phyloP scores from a whole-genome alignment of 2,113 vertebrate genomes.

The Neomonachus schauinslandi region DNA sequence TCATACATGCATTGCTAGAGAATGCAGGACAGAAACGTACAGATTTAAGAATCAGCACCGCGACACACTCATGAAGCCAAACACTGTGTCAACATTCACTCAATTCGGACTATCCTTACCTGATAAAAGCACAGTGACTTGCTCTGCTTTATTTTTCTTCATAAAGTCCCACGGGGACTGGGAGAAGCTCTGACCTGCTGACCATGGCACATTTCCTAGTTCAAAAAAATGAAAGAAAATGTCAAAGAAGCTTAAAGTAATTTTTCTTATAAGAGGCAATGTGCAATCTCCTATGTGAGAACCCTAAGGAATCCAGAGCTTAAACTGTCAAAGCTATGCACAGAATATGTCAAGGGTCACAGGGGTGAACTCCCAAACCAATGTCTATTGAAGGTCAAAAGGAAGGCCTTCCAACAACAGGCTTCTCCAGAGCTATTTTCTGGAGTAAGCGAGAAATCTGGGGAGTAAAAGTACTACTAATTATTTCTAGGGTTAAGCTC shows the following conservation, averaged over 20 bases:
- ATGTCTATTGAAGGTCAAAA: background rate
- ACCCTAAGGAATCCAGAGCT: background rate
- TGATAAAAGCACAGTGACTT: conserved; percentile 88
- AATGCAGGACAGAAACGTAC: background rate
- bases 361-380: background rate
- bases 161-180: conserved; percentile 94
- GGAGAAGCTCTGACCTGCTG: conserved; percentile 89
- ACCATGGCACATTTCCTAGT: conserved; percentile 92
- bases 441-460: background rate
- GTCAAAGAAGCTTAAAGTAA: background rate
- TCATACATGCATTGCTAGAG: fast-evolving
- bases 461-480: background rate
- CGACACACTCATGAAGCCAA: background rate
- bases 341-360: background rate
- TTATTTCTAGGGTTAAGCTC: background rate
- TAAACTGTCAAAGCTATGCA: background rate
- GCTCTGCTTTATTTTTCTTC: conserved; percentile 90
- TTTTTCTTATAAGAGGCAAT: background rate
- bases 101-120: conserved; percentile 72
- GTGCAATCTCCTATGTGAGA: background rate
- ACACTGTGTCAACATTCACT: fast-evolving
- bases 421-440: background rate
- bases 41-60: background rate
- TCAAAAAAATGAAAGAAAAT: conserved; percentile 43
- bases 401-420: background rate